Base-by-base conservation (phyloP, 2,113 vertebrate genomes). In the Rhinolophus sinicus region DNA sequence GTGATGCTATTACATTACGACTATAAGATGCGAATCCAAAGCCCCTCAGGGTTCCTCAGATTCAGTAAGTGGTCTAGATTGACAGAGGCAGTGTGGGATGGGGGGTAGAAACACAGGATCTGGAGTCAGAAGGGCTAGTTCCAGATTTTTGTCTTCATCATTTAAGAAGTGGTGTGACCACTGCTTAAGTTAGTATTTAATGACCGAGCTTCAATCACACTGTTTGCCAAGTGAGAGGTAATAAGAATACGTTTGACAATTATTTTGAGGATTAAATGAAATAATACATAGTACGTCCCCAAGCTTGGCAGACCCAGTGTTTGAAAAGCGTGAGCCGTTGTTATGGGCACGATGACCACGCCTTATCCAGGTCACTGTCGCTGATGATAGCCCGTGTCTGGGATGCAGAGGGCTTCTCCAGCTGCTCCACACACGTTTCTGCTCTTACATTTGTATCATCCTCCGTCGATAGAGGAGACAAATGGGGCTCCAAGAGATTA, bases 201-300 rank as follows among this genome's bases (percentile, higher is more conserved):
- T 52, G 56, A 81, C 72, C 38, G n/a, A 87, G 33, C 62, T 83
- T 85, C 60, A 26, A 5, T 93, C 28, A 47, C 50, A 40, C 22
- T 70, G 13, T n/a, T 21, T 81, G 6, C 56, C 35, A 77, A 72
- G 22, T 54, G 13, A 93, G 18, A 30, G 30, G 38, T 82, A 35
- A 14, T 38, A 73, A 87, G 35, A 65, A 54, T 16, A 58, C 4
- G 19, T 89, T 14, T 54, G 58, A 35, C 78, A 82, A 4, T 87
- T 92, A 76, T 75, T 92, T 75, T 77, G 67, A 93, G 22, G 12
- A 67, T 88, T 85, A 62, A 87, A 77, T 92, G 52, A 94, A 54
- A 80, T 33, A 44, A 70, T 11, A 4, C 13, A 26, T 4, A 2
- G 18, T 40, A 70, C 83, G 15, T 72, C 5, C 26, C 24, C 47